phyloP scores from a whole-genome alignment of 2,888 invertebrate species.

The Chymomyza fuscimana region DNA sequence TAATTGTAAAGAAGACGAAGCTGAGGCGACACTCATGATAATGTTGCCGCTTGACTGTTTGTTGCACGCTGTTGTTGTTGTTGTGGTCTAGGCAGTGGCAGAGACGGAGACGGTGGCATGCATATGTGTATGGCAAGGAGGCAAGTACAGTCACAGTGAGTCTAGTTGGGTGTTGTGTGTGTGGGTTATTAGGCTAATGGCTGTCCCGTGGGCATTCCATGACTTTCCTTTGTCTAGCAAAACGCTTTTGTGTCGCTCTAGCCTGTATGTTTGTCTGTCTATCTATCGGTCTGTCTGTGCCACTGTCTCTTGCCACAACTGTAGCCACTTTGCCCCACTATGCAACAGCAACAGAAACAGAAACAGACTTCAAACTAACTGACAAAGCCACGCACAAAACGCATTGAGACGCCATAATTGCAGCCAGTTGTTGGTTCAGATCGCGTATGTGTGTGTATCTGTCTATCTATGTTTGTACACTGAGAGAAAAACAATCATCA shows the following conservation, averaged over 20 bases:
- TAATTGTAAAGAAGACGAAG: conserved; percentile 53
- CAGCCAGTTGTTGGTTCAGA: conserved; percentile 58
- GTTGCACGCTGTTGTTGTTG: conserved; percentile 28
- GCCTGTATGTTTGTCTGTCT: neutral
- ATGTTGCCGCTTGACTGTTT: conserved; percentile 36
- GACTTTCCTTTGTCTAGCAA: conserved; percentile 69
- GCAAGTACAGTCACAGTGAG: neutral
- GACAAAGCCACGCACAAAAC: conserved; percentile 66
- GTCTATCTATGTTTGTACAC: conserved; percentile 15
- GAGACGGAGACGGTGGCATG: conserved; percentile 20
- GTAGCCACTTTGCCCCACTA: conserved; percentile 34
- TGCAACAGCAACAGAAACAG: conserved; percentile 35
- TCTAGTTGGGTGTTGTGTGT: conserved; percentile 25
- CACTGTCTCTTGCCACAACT: neutral
- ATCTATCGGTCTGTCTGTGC: neutral
- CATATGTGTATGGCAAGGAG: conserved; percentile 6
- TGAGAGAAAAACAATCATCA: conserved; percentile 12
- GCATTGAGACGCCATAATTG: conserved; percentile 72
- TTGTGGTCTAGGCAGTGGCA: conserved; percentile 41
- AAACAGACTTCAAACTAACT: conserved; percentile 52
- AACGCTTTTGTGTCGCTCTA: conserved; percentile 38
- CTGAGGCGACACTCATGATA: conserved; percentile 56
- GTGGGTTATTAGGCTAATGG: conserved; percentile 72
- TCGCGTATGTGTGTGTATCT: neutral
- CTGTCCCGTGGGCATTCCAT: conserved; percentile 66